Conservation (phyloP, 2,113 vertebrate genomes). For the Empidonax alnorum region DNA sequence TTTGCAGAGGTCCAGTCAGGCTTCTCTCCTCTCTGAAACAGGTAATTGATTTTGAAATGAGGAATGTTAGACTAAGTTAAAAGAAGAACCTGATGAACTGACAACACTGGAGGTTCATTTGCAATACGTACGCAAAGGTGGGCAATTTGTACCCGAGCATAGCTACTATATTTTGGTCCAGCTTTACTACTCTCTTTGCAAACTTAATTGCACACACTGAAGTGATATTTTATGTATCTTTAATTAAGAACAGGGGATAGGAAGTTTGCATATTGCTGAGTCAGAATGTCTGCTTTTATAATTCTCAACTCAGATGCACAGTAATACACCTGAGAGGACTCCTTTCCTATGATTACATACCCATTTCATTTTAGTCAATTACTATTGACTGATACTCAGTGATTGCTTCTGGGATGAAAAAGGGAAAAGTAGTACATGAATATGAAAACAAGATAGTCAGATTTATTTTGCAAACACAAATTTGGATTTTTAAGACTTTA, state of each 20-base stretch:
- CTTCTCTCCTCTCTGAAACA: not conserved
- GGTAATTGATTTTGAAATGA: not conserved
- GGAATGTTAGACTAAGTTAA: not conserved
- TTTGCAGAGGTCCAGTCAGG: not conserved
- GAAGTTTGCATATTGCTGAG: not conserved
- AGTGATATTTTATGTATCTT: not conserved
- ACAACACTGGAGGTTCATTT: not conserved
- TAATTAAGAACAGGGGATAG: not conserved
- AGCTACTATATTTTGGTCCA: not conserved
- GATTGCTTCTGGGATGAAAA: not conserved
- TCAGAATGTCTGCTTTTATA: not conserved
- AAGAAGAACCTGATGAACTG: not conserved
- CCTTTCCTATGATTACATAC: not conserved
- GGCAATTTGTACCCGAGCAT: not conserved
- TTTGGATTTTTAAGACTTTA: not conserved
- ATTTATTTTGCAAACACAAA: not conserved
- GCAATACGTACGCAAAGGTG: not conserved
- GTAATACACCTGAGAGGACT: not conserved
- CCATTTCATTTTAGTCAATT: not conserved
- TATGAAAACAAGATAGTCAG: not conserved
- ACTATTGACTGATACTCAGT: not conserved
- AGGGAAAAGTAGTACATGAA: not conserved
- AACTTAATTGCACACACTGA: not conserved
- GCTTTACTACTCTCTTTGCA: not conserved
- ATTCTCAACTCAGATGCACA: not conserved